A percentile compares a stretch with the other conserved stretches of the same genome.
phyloP scores from a whole-genome alignment of 2,797 vertebrate genomes.

The Cossypha caffra region DNA sequence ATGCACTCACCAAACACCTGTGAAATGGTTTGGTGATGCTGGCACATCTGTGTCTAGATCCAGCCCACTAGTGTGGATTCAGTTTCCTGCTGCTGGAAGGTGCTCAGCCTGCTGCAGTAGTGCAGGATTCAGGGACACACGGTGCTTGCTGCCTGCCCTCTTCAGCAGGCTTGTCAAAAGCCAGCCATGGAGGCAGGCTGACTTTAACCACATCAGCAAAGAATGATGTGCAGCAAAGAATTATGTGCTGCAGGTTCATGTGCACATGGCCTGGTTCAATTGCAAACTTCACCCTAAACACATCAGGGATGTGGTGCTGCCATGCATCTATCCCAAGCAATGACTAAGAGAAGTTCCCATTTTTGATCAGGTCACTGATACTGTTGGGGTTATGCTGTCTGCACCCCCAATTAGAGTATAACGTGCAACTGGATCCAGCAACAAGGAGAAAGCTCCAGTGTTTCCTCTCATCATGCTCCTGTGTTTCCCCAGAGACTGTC shows the following conservation, averaged over 20 bases:
- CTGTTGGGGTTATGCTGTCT: neutral
- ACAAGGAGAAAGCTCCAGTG: neutral
- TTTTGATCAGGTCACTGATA: neutral
- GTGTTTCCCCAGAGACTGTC: neutral
- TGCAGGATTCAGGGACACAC: neutral
- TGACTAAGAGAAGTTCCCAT: neutral
- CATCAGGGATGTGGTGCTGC: neutral
- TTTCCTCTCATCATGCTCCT: neutral
- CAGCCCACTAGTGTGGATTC: neutral
- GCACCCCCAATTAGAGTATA: neutral
- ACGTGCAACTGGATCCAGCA: neutral
- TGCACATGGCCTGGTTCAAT: accelerated
- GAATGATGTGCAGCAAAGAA: neutral
- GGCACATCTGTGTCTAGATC: neutral
- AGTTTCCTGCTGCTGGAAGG: neutral
- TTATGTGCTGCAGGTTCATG: neutral
- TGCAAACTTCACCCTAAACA: neutral
- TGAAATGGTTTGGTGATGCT: neutral
- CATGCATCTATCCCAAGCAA: neutral
- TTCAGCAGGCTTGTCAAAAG: neutral
- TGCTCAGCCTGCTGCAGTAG: neutral
- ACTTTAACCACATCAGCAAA: neutral
- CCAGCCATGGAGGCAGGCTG: neutral
- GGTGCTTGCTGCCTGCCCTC: accelerated
- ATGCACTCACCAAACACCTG: neutral